Percentiles rank a stretch among this genome's conserved stretches.
Evolutionary conservation across 1,140 invertebrate species (phyloP).

Genomic region (Papilio helenus): DNA sequence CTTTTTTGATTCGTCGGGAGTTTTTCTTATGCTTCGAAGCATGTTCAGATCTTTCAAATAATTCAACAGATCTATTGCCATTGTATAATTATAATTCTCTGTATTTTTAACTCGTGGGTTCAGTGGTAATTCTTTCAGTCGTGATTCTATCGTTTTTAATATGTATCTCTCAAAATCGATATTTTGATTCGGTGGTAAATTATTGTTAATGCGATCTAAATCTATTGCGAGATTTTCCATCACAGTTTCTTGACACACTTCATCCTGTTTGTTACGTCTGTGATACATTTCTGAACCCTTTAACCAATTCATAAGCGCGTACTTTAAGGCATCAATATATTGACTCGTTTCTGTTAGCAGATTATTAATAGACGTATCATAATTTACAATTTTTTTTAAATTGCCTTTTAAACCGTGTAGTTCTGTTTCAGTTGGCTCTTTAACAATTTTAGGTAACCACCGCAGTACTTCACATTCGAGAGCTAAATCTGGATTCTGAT

Average conservation of each 20-base stretch:
- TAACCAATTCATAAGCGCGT: constrained; percentile 2
- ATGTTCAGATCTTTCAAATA: constrained; percentile 22
- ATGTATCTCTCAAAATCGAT: background rate
- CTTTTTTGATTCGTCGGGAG: background rate
- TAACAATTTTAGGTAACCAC: constrained; percentile 36
- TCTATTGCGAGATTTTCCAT: constrained; percentile 12
- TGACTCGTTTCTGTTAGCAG: background rate
- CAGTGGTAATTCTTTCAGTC: constrained; percentile 7
- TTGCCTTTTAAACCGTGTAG: background rate
- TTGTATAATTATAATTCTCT: constrained; percentile 9
- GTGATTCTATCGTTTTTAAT: constrained; percentile 6
- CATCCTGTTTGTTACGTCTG: constrained; percentile 3
- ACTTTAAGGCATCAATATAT: background rate
- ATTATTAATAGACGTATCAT: background rate
- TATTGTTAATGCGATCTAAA: constrained; percentile 10
- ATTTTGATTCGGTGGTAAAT: constrained; percentile 5
- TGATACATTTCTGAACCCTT: background rate
- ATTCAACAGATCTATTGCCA: constrained; percentile 2
- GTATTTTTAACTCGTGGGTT: background rate
- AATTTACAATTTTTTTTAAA: background rate
- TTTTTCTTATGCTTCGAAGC: constrained; percentile 4
- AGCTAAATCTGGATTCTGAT: constrained; percentile 19
- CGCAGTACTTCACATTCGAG: constrained; percentile 22
- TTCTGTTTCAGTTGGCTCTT: constrained; percentile 16
- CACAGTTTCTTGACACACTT: background rate